phyloP scores from a whole-genome alignment of 2,888 invertebrate genomes.

The Aproaerema taeniolella region DNA sequence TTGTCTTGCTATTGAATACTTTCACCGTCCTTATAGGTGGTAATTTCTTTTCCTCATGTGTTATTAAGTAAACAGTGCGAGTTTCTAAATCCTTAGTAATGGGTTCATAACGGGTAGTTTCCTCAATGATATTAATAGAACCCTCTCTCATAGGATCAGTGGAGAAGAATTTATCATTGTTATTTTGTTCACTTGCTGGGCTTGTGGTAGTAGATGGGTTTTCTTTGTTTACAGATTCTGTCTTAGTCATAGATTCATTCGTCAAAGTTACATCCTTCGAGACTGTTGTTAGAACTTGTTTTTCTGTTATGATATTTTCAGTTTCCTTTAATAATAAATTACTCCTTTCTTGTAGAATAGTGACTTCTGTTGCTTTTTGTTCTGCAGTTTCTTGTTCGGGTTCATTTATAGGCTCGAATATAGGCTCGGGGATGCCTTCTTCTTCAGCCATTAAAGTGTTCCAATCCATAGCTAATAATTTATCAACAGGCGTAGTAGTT shows the following conservation, averaged over 20 bases:
- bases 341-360: conserved; percentile 46
- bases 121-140: conserved; percentile 46
- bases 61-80: conserved; percentile 80
- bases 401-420: conserved; percentile 35
- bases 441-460: conserved; percentile 62
- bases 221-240: conserved; percentile 15
- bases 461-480: conserved; percentile 54
- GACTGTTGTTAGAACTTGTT: background rate
- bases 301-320: conserved; percentile 1
- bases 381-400: conserved; percentile 27
- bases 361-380: conserved; percentile 60
- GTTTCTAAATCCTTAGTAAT: conserved; percentile 49
- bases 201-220: conserved; percentile 20
- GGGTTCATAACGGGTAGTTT: conserved; percentile 46
- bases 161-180: conserved; percentile 54
- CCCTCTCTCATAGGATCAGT: conserved; percentile 41
- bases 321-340: conserved; percentile 17
- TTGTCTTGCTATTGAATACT: conserved; percentile 80
- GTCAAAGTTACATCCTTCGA: conserved; percentile 1
- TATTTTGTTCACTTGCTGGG: conserved; percentile 54
- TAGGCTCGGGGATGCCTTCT: conserved; percentile 39
- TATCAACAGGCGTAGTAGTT: conserved; percentile 17
- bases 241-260: background rate
- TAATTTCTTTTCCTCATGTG: conserved; percentile 83
- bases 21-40: conserved; percentile 78